These are phyloP conservation scores for Rhorus exstirpatorius DNA, from an alignment of 2,888 invertebrate species.

Conservation along the genomic window DNA sequence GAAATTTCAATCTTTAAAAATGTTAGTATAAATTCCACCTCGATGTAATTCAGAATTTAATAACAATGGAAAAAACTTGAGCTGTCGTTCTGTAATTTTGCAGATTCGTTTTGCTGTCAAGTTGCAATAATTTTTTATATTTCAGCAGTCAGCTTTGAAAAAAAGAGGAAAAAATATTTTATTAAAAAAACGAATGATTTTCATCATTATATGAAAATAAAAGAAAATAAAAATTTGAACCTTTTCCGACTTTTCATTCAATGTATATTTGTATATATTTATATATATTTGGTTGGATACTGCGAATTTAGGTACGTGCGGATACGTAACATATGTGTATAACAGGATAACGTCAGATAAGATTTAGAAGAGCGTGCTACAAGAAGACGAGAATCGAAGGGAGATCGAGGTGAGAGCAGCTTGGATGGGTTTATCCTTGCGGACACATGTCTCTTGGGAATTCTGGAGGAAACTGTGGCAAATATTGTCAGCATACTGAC, in stretches of 20 bases:
- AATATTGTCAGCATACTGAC: background rate
- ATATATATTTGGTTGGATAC: background rate
- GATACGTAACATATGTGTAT: slow-evolving; percentile 1
- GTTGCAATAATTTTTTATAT: too few species aligned
- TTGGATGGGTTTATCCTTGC: slow-evolving; percentile 17
- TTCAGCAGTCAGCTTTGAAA: too few species aligned
- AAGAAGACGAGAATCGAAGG: background rate
- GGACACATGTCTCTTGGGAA: slow-evolving; percentile 1
- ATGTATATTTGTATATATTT: background rate
- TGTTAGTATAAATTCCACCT: too few species aligned
- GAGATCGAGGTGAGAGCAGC: background rate
- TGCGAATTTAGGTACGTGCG: background rate
- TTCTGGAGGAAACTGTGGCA: slow-evolving; percentile 30
- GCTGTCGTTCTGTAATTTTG: too few species aligned
- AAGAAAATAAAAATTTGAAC: too few species aligned
- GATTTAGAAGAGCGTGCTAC: background rate
- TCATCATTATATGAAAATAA: too few species aligned
- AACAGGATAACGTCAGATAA: background rate
- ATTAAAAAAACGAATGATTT: too few species aligned
- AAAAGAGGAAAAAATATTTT: too few species aligned
- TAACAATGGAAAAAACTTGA: too few species aligned
- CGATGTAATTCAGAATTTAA: too few species aligned
- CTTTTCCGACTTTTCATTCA: background rate
- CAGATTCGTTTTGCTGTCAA: too few species aligned
- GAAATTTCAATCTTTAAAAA: too few species aligned